Evolutionary conservation across 2,888 invertebrate genomes (phyloP).

Genomic region (Hirtodrosophila alboralis): DNA sequence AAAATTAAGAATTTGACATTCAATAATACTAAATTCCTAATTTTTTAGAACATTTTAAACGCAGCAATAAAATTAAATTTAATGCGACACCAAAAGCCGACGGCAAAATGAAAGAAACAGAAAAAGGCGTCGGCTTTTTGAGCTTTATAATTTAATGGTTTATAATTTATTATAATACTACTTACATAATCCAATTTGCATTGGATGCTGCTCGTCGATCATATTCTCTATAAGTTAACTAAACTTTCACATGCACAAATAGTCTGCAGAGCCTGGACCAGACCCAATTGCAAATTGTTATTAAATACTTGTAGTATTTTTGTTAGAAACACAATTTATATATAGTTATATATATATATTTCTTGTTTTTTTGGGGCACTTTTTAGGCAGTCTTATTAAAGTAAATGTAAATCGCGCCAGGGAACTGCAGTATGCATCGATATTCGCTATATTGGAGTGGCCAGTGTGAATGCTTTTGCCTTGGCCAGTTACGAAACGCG

Average conservation of each 20-base stretch:
- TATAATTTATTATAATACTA: slow-evolving; percentile 46
- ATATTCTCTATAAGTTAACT: slow-evolving; percentile 47
- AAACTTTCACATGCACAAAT: slow-evolving; percentile 29
- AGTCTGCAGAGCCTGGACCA: neutral
- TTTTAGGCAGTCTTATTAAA: slow-evolving; percentile 16
- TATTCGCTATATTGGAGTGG: slow-evolving; percentile 43
- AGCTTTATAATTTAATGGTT: too few relatives aligned
- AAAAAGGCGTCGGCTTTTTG: slow-evolving; percentile 39
- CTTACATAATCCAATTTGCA: slow-evolving; percentile 83
- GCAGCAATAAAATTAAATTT: too few relatives aligned
- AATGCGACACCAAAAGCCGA: slow-evolving; percentile 17
- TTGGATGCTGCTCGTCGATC: slow-evolving; percentile 84
- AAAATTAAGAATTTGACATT: too few relatives aligned
- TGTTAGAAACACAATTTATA: neutral
- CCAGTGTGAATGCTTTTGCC: slow-evolving; percentile 42
- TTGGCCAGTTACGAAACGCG: slow-evolving; percentile 76
- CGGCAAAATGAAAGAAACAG: slow-evolving; percentile 18
- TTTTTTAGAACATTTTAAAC: too few relatives aligned
- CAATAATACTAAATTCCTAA: too few relatives aligned
- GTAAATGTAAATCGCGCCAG: slow-evolving; percentile 24
- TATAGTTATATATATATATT: too few relatives aligned
- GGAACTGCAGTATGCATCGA: slow-evolving; percentile 36
- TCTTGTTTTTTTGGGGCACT: slow-evolving; percentile 17
- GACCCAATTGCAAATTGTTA: neutral
- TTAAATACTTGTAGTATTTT: slow-evolving; percentile 1